phyloP scores from a whole-genome alignment of 2,797 vertebrate genomes.

The Carduelis carduelis region DNA sequence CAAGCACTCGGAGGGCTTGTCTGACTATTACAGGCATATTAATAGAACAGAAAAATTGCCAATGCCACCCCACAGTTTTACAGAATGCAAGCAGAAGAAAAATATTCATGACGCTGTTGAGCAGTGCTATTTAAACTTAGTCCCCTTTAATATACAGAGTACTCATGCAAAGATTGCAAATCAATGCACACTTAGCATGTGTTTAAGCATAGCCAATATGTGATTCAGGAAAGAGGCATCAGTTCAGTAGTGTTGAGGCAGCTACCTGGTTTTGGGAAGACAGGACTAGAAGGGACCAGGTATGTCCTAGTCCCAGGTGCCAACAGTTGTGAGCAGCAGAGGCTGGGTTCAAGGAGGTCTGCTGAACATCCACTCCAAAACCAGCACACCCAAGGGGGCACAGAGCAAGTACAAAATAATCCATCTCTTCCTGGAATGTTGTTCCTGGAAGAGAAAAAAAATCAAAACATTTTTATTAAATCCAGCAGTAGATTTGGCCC shows the following conservation, averaged over 20 bases:
- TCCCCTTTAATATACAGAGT: neutral
- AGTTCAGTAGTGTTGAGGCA: neutral
- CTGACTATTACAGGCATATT: neutral
- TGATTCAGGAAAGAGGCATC: neutral
- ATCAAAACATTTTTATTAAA: neutral
- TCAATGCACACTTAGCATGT: neutral
- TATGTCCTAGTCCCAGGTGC: neutral
- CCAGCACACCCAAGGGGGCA: neutral
- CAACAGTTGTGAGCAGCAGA: neutral
- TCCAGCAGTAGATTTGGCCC: neutral
- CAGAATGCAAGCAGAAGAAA: neutral
- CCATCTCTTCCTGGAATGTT: neutral
- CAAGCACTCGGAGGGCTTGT: neutral
- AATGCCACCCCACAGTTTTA: neutral
- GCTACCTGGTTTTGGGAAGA: neutral
- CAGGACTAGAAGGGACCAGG: neutral
- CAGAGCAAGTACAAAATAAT: neutral
- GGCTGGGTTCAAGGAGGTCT: accelerated
- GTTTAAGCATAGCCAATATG: neutral
- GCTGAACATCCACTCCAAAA: neutral
- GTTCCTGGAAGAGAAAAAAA: neutral
- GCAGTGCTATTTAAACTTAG: neutral
- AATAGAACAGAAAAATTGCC: neutral
- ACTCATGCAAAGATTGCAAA: neutral
- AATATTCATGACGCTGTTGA: neutral